A percentile compares a stretch with the other conserved stretches of the same genome.
phyloP scores from a whole-genome alignment of 92 coral and sea anemone species.

The Galaxea fascicularis region DNA sequence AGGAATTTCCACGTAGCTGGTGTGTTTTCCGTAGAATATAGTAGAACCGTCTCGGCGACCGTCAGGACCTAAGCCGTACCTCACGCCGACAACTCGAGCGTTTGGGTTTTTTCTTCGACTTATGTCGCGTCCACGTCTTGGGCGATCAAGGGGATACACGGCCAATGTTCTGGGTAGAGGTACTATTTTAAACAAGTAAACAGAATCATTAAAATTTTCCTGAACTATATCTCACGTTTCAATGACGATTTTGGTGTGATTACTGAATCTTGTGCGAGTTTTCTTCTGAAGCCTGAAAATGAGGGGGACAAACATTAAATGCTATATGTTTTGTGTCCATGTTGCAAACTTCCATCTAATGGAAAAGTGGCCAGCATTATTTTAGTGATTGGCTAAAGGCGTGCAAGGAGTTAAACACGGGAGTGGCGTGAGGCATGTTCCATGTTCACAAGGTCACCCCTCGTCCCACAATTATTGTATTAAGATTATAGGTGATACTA shows the following conservation, averaged over 20 bases:
- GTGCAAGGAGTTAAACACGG: too few species aligned
- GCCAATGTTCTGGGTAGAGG: constrained; percentile 58
- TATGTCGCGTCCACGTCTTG: constrained; percentile 64
- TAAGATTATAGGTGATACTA: not conserved
- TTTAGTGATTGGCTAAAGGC: too few species aligned
- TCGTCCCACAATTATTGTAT: too few species aligned
- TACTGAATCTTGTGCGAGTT: not conserved
- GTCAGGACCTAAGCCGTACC: constrained; percentile 70
- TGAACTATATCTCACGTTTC: not conserved
- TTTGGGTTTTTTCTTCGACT: constrained; percentile 61
- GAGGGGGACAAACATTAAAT: not conserved
- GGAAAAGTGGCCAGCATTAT: not conserved
- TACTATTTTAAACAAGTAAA: constrained; percentile 20
- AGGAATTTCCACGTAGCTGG: constrained; percentile 79
- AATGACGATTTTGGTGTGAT: not conserved
- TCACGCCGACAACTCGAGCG: constrained; percentile 60
- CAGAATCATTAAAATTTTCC: not conserved
- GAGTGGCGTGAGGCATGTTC: too few species aligned
- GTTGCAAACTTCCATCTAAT: not conserved
- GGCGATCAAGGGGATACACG: constrained; percentile 66
- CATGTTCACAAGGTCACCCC: too few species aligned
- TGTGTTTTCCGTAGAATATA: constrained; percentile 55
- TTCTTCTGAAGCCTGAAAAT: not conserved
- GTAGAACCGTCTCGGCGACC: constrained; percentile 74
- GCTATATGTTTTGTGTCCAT: not conserved